A percentile compares a stretch with the other conserved stretches of the same genome.
Evolutionary conservation across 2,888 invertebrate species (phyloP).

Genomic region (Drosophila macrothrix): DNA sequence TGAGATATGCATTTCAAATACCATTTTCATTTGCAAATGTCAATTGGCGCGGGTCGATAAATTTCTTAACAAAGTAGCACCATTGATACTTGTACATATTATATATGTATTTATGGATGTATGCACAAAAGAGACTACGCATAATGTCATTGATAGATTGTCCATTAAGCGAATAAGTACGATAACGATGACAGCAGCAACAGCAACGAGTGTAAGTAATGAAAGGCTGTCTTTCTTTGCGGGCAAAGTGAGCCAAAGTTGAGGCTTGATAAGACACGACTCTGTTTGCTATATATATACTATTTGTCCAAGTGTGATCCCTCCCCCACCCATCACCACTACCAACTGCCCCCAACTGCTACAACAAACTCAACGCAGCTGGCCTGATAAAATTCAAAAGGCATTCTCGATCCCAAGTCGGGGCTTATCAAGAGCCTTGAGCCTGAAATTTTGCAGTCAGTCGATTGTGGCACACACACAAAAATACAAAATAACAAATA

Average conservation of each 20-base stretch:
- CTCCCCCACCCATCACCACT: neutral
- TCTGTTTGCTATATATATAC: constrained; percentile 13
- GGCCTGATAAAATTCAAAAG: constrained; percentile 53
- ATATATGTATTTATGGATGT: constrained; percentile 7
- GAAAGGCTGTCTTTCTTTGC: constrained; percentile 69
- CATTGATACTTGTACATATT: constrained; percentile 57
- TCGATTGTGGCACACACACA: constrained; percentile 14
- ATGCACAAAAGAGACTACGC: constrained; percentile 2
- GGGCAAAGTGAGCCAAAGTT: constrained; percentile 63
- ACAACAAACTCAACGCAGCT: constrained; percentile 51
- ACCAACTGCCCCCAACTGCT: neutral
- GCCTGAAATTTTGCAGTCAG: constrained; percentile 63
- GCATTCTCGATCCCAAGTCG: constrained; percentile 10
- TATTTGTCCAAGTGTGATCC: constrained; percentile 62
- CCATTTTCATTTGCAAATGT: constrained; percentile 61
- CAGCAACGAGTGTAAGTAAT: constrained; percentile 27
- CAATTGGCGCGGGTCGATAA: constrained; percentile 52
- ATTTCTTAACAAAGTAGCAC: constrained; percentile 56
- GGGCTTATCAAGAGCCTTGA: constrained; percentile 66
- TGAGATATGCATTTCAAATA: constrained; percentile 54
- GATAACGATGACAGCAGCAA: constrained; percentile 26
- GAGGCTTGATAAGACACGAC: constrained; percentile 58
- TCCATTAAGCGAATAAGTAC: constrained; percentile 34
- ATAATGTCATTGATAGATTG: constrained; percentile 60
- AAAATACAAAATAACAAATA: neutral